Evolutionary conservation across 2,888 invertebrate species (phyloP).

Genomic region (Ischnus inquisitorius): DNA sequence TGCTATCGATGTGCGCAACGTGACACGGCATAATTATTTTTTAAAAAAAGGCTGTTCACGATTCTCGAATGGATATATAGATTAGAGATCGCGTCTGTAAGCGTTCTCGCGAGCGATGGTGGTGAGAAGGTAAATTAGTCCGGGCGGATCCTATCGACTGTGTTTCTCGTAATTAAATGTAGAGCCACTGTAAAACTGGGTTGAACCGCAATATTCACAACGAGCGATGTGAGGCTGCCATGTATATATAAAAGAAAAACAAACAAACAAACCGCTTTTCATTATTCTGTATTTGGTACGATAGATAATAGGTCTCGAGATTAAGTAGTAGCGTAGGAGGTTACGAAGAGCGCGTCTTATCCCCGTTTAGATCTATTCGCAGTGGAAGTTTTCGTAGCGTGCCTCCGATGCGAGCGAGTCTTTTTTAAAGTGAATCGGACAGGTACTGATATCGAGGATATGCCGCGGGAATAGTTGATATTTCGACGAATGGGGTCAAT

Average conservation of each 20-base stretch:
- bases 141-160: slow-evolving; percentile 19
- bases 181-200: slow-evolving; percentile 35
- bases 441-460: slow-evolving; percentile 35
- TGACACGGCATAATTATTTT: slow-evolving; percentile 44
- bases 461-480: slow-evolving; percentile 34
- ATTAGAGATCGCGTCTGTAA: slow-evolving; percentile 6
- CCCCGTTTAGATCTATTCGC: slow-evolving; percentile 42
- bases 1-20: slow-evolving; percentile 38
- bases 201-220: slow-evolving; percentile 66
- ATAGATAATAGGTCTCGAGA: slow-evolving; percentile 67
- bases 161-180: slow-evolving; percentile 43
- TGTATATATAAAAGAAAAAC: slow-evolving; percentile 75
- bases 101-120: slow-evolving; percentile 21
- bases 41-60: slow-evolving; percentile 42
- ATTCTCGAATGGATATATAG: slow-evolving; percentile 19
- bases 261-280: slow-evolving; percentile 70
- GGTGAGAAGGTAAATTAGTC: slow-evolving; percentile 1
- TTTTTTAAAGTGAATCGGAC: slow-evolving; percentile 30
- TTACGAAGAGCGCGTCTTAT: slow-evolving; percentile 47
- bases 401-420: slow-evolving; percentile 20
- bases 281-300: slow-evolving; percentile 72
- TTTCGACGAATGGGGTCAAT: slow-evolving; percentile 26
- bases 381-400: slow-evolving; percentile 35
- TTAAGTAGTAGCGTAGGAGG: slow-evolving; percentile 61
- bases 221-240: slow-evolving; percentile 74